Percentiles rank a stretch among this genome's conserved stretches.
phyloP scores from a whole-genome alignment of 2,113 vertebrate genomes.

The Semicossyphus pulcher region DNA sequence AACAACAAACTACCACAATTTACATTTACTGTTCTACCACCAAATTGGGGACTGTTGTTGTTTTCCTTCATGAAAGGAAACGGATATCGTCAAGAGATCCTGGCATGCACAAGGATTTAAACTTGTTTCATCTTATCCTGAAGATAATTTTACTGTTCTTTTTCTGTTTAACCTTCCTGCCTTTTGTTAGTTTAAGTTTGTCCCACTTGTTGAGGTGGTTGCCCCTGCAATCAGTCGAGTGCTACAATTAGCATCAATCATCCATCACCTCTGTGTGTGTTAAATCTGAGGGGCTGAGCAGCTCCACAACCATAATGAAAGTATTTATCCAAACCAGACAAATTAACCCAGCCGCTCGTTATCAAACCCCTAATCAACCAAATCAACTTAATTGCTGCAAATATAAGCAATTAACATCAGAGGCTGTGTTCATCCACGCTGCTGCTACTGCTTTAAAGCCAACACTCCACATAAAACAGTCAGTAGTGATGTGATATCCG shows the following conservation, averaged over 20 bases:
- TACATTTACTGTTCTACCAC: neutral
- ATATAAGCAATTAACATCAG: conserved; percentile 51
- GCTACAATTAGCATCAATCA: conserved; percentile 39
- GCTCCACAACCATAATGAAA: conserved; percentile 22
- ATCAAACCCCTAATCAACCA: conserved; percentile 54
- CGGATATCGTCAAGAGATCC: neutral
- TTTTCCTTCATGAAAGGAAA: no score
- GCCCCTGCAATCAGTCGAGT: conserved; percentile 47
- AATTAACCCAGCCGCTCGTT: conserved; percentile 52
- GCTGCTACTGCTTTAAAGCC: neutral
- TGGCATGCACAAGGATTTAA: no score
- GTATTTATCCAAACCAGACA: conserved; percentile 59
- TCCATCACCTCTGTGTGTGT: conserved; percentile 7
- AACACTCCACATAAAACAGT: neutral
- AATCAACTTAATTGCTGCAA: conserved; percentile 59
- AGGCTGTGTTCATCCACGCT: neutral
- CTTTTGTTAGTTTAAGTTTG: neutral
- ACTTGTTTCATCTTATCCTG: neutral
- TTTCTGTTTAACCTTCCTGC: neutral
- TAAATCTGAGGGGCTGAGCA: conserved; percentile 7
- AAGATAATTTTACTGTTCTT: neutral
- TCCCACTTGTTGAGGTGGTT: neutral
- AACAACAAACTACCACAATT: neutral
- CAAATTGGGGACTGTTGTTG: neutral
- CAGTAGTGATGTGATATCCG: neutral